Evolutionary conservation across 2,888 invertebrate genomes (phyloP), one percentile per base, ranked within the genome.

Genomic region (Pteria penguin): DNA sequence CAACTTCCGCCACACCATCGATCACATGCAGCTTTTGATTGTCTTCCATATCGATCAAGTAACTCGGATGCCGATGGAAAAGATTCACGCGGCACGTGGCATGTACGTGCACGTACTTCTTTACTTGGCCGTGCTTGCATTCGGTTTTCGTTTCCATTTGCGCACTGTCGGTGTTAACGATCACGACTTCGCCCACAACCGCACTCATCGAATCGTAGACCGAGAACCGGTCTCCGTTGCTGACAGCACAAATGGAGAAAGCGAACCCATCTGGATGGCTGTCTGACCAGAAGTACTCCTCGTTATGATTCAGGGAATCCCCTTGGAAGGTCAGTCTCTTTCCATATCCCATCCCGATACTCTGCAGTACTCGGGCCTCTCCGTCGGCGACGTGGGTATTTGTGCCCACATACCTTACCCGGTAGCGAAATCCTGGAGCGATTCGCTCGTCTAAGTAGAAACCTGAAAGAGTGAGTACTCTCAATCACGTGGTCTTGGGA

Each of bases 271-370:
- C 95, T 1, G 94, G 94, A 79, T 94, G 93, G 45, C 95, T 96
- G 92, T 96, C 96, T 29, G 95, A 95, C 95, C 96, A 96, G 93
- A 96, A 96, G 91, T 95, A 95, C 89, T 95, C 95, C 71, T 87
- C 84, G 71, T 89, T 90, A 65, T 94, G 93, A 90, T 95, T 95
- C 58, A 95, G 93, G 60, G 93, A 93, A 72, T 94, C 93, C 1
- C 95, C 94, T 87, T 95, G 94, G 92, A 96, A 96, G 1, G 96
- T 96, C 79, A 96, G 93, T 60, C 96, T 93, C 76, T 95, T 94
- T 4, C 95, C 95, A 89, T 95, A 96, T 8, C 96, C 96, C 86
- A 95, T 94, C 0, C 96, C 96, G 84, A 96, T 95, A 32, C 94
- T 94, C 82, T 94, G 94, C 72, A 96, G 93, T 5, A 94, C 94